These are phyloP conservation scores for Porphyrio hochstetteri DNA, from an alignment of 2,113 vertebrate genomes.

Conservation along the genomic window DNA sequence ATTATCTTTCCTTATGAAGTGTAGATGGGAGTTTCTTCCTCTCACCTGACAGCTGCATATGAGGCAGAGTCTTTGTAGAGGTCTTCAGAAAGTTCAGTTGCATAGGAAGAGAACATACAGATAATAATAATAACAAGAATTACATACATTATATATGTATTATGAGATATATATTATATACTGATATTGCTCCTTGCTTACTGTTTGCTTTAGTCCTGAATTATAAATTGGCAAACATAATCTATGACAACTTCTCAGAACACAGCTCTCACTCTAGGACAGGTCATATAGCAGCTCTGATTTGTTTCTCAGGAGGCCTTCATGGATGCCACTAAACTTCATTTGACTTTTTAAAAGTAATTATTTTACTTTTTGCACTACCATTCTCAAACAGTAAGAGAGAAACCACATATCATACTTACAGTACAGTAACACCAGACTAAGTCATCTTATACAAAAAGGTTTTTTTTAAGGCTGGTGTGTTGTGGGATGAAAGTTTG, in stretches of 20 bases:
- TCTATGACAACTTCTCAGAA: not conserved
- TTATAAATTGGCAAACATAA: not conserved
- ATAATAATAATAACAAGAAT: too few species aligned
- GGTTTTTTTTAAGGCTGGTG: not conserved
- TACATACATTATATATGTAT: too few species aligned
- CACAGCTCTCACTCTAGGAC: not conserved
- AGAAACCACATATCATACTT: not conserved
- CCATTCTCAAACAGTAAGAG: not conserved
- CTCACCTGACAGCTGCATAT: not conserved
- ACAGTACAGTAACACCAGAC: not conserved
- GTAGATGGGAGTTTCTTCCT: not conserved
- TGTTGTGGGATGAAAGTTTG: not conserved
- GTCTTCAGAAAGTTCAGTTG: not conserved
- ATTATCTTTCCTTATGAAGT: not conserved
- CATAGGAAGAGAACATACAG: not conserved
- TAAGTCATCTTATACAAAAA: not conserved
- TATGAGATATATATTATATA: not conserved
- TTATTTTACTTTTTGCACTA: not conserved
- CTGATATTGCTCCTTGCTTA: not conserved
- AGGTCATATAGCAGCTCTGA: not conserved
- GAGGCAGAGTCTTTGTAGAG: not conserved
- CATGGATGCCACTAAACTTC: not conserved
- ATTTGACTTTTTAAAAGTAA: not conserved
- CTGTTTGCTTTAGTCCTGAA: not conserved
- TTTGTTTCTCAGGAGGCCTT: not conserved